phyloP scores from a whole-genome alignment of 2,888 invertebrate species.

The Sphaeridia pumilis region DNA sequence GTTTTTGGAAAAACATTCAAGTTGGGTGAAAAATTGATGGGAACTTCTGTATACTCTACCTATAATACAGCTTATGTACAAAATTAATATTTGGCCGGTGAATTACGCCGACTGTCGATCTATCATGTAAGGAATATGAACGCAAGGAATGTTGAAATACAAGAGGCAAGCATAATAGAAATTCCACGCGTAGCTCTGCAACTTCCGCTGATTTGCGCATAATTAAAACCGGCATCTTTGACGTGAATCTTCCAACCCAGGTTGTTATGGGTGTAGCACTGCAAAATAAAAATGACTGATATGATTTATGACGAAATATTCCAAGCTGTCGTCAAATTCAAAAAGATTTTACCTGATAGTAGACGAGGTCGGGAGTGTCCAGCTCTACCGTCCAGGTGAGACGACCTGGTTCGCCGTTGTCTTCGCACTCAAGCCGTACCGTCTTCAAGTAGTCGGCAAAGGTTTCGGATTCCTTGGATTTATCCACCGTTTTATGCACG shows the following conservation, averaged over 20 bases:
- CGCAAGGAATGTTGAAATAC: no score
- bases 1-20: no score
- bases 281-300: constrained; percentile 38
- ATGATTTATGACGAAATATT: not conserved
- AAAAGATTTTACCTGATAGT: constrained; percentile 64
- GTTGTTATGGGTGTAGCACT: constrained; percentile 88
- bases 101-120: no score
- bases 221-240: constrained; percentile 54
- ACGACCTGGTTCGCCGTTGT: constrained; percentile 60
- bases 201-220: no score
- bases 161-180: no score
- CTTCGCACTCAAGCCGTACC: constrained; percentile 59
- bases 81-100: no score
- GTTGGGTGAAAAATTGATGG: no score
- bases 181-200: no score
- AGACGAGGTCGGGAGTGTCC: constrained; percentile 70
- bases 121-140: no score
- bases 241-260: constrained; percentile 88
- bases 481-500: constrained; percentile 66
- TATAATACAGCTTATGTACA: no score
- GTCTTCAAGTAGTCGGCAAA: constrained; percentile 69
- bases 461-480: constrained; percentile 55
- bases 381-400: constrained; percentile 75
- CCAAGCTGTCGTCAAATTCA: not conserved
- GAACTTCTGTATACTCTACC: no score